Percentiles rank a stretch among this genome's conserved stretches.
These are phyloP conservation scores for Macrophya annulata DNA, from an alignment of 2,888 invertebrate genomes.

Conservation along the genomic window DNA sequence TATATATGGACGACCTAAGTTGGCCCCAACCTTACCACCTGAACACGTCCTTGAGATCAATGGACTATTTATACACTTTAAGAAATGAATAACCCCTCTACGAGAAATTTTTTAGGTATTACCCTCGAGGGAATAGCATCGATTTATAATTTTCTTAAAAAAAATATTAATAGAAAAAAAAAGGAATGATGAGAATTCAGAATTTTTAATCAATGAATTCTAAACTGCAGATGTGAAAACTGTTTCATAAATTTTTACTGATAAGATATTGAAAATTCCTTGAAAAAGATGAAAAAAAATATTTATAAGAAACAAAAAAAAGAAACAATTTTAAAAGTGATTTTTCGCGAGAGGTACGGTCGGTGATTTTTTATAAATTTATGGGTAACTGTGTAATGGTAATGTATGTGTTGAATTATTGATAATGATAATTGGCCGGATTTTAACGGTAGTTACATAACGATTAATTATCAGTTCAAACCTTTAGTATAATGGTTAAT, in stretches of 20 bases:
- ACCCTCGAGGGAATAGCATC: no score
- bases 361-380: not conserved
- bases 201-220: no score
- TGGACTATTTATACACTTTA: constrained; percentile 30
- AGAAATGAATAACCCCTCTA: constrained; percentile 25
- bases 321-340: no score
- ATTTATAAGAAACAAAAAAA: no score
- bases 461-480: constrained; percentile 11
- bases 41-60: constrained; percentile 36
- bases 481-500: constrained; percentile 4
- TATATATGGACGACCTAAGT: not conserved
- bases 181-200: no score
- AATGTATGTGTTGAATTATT: not conserved
- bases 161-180: no score
- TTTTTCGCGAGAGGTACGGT: not conserved
- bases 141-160: no score
- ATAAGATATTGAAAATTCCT: no score
- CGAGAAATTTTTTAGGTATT: not conserved
- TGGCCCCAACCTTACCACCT: constrained; percentile 14
- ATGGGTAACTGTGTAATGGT: no score
- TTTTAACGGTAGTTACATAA: constrained; percentile 5
- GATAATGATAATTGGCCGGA: not conserved
- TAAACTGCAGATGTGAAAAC: no score
- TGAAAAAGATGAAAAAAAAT: no score
- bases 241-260: no score